phyloP scores from a whole-genome alignment of 2,888 invertebrate genomes.

The Hedya salicella region DNA sequence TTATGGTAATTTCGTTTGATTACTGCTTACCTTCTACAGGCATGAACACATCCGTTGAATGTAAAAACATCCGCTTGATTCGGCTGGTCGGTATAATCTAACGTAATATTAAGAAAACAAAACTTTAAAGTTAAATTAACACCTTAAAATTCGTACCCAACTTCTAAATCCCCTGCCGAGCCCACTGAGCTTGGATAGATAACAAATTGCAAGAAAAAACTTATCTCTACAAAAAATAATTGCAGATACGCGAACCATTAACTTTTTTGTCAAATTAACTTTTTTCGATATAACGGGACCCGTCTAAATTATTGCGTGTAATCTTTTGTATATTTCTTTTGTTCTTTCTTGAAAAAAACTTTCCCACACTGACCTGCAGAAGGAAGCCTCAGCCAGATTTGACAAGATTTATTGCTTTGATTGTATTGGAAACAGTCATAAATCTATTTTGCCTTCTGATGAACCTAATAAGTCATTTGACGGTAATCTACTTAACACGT shows the following conservation, averaged over 20 bases:
- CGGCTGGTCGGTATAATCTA: neutral
- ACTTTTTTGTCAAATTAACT: slow-evolving; percentile 64
- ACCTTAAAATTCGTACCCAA: slow-evolving; percentile 48
- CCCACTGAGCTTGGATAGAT: slow-evolving; percentile 69
- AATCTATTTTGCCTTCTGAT: slow-evolving; percentile 13
- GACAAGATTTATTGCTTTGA: slow-evolving; percentile 49
- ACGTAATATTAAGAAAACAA: neutral
- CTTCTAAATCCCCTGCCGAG: slow-evolving; percentile 67
- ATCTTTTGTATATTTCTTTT: slow-evolving; percentile 74
- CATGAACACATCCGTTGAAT: no score
- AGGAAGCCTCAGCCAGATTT: slow-evolving; percentile 45
- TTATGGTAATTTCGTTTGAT: no score
- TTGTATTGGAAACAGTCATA: slow-evolving; percentile 33
- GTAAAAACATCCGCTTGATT: neutral
- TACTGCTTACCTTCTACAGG: no score
- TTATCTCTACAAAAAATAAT: slow-evolving; percentile 64
- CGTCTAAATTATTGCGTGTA: slow-evolving; percentile 78
- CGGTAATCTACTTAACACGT: slow-evolving; percentile 3
- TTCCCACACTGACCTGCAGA: slow-evolving; percentile 70
- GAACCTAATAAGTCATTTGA: slow-evolving; percentile 8
- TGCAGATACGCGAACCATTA: slow-evolving; percentile 79
- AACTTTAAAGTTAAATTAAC: slow-evolving; percentile 31
- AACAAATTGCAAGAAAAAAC: slow-evolving; percentile 64
- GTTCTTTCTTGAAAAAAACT: slow-evolving; percentile 60
- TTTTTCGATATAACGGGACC: slow-evolving; percentile 76